Base-by-base conservation (phyloP, 2,113 vertebrate species). In the Peromyscus californicus region DNA sequence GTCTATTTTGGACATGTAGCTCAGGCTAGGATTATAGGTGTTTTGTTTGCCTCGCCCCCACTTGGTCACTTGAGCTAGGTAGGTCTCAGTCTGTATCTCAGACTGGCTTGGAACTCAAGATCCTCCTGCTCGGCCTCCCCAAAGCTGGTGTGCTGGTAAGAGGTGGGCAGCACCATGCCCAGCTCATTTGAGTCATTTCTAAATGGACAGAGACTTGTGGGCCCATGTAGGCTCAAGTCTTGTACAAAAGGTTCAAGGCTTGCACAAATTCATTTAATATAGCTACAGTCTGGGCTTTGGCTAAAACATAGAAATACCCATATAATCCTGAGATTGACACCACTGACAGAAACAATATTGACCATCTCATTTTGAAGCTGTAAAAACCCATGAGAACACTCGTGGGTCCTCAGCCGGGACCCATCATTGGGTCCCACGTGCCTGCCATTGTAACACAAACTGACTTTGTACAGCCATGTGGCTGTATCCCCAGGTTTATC, bases 401-500 rank as follows among this genome's bases (percentile, higher is more conserved):
- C 26, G 15, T 17, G 31, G 78, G 2, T 29, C n/a, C 72, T 84
- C 19, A n/a, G 54, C 57, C 7, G 13, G 33, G 67, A 48, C 29
- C 48, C 7, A 0, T 19, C 0, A 0, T 9, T 17, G 48, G 69
- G 16, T 36, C 3, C 0, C 4, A 22, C 63, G 31, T 4, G 0
- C 57, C 76, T 12, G 86, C 31, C 59, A 0, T 33, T 39, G 36
- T 3, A 29, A n/a, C 16, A 5, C 6, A 29, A 8, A 48, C 31
- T 7, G 33, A 59, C 33, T 87, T 36, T 22, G 51, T 5, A 0
- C 21, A 6, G 2, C 51, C 19, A 17, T 5, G 6, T 3, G 67
- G 9, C 63, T 16, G 22, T 10, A 17, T 39, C 51, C 87, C 22
- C 2, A 26, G 24, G 15, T 7, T 48, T 75, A 31, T 33, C 69